phyloP scores from a whole-genome alignment of 1,140 invertebrate genomes.

The Gerris buenoi region DNA sequence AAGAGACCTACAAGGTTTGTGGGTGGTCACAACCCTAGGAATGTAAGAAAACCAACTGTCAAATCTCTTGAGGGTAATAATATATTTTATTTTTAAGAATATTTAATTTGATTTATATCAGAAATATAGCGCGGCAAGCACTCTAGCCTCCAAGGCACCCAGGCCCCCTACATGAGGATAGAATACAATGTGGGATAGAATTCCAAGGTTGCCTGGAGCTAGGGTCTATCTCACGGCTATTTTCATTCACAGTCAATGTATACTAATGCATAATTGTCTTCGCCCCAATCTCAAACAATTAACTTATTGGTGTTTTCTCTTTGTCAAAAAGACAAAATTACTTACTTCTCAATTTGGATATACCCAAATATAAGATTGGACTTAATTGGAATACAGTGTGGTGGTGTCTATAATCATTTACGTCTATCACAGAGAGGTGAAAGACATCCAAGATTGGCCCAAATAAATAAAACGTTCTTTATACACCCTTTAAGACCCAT shows the following conservation, averaged over 20 bases:
- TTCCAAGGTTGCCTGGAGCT: background rate
- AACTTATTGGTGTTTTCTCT: too few relatives aligned
- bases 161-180: background rate
- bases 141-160: too few relatives aligned
- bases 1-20: background rate
- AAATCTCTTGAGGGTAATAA: background rate
- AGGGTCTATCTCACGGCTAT: background rate
- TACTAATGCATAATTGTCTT: too few relatives aligned
- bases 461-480: background rate
- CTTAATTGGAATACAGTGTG: background rate
- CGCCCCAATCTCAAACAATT: too few relatives aligned
- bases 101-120: background rate
- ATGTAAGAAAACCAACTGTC: background rate
- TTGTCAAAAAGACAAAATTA: too few relatives aligned
- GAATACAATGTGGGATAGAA: background rate
- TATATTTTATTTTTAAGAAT: background rate
- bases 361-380: background rate
- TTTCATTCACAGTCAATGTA: background rate
- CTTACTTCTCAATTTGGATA: too few relatives aligned
- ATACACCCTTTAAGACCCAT: background rate
- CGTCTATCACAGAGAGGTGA: too few relatives aligned
- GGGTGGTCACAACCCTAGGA: background rate
- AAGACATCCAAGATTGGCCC: too few relatives aligned
- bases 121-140: background rate
- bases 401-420: background rate